Evolutionary conservation across 2,797 vertebrate genomes (phyloP).

Genomic region (Coreius guichenoti): DNA sequence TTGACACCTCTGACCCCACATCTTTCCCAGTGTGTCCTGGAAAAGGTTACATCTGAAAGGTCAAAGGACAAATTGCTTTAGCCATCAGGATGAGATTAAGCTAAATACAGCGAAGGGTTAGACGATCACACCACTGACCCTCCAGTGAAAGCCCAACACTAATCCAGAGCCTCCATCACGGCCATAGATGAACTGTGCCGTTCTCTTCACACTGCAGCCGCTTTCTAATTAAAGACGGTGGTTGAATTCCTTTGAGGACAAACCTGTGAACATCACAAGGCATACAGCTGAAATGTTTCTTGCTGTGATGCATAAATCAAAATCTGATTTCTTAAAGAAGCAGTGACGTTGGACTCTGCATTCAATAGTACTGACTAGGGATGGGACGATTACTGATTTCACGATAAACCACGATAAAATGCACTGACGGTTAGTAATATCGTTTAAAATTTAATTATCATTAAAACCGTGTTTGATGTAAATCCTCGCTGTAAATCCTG

Average conservation of each 20-base stretch:
- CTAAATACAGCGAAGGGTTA: conserved; percentile 57
- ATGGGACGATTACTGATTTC: too few species aligned
- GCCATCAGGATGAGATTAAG: conserved; percentile 64
- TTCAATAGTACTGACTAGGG: background rate
- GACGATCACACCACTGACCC: conserved; percentile 43
- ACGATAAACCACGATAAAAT: too few species aligned
- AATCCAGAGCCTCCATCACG: conserved; percentile 51
- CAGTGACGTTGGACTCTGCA: background rate
- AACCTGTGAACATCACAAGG: conserved; percentile 3
- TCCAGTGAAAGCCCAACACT: conserved; percentile 33
- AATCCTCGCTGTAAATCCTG: too few species aligned
- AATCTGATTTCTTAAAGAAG: background rate
- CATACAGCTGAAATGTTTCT: background rate
- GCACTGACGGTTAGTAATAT: too few species aligned
- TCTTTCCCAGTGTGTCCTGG: conserved; percentile 2
- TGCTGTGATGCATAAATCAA: background rate
- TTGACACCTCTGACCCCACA: conserved; percentile 20
- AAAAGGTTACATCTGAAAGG: conserved; percentile 39
- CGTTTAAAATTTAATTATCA: too few species aligned
- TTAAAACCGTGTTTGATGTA: too few species aligned
- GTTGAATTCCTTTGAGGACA: conserved; percentile 32
- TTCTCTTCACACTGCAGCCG: background rate
- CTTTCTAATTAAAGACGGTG: conserved; percentile 34
- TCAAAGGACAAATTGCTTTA: conserved; percentile 57
- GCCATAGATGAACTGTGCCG: conserved; percentile 8